Evolutionary conservation across 37 sponge, comb jelly and placozoan genomes (phyloP).

Genomic region (Petrosia ficiformis): DNA sequence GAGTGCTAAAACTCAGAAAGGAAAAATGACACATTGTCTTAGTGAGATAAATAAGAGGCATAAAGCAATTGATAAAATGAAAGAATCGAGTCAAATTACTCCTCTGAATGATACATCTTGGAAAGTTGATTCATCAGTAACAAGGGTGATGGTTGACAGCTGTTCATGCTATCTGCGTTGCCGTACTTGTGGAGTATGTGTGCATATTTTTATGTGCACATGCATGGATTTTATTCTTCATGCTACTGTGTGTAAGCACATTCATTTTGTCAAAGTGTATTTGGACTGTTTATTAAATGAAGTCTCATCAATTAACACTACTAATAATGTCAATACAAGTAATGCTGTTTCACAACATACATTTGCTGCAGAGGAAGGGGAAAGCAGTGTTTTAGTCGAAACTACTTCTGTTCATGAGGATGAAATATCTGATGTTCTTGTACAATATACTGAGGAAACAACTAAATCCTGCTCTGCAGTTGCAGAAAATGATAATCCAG

Average conservation of each 20-base stretch:
- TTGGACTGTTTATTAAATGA: background rate
- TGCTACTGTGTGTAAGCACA: constrained; percentile 43
- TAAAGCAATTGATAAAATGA: constrained; percentile 3
- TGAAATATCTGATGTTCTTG: background rate
- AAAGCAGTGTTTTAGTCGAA: background rate
- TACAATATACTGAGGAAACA: background rate
- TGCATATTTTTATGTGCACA: constrained; percentile 28
- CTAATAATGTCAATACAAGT: too few relatives aligned
- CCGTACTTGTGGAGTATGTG: constrained; percentile 23
- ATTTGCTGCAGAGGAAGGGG: background rate
- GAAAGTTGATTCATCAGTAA: background rate
- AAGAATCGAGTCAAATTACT: background rate
- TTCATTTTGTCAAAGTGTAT: constrained; percentile 18
- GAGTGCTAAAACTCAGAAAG: constrained; percentile 42
- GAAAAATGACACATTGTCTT: constrained; percentile 28
- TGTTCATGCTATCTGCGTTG: constrained; percentile 17
- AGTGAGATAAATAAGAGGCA: constrained; percentile 19
- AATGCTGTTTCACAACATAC: background rate
- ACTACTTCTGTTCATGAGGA: background rate
- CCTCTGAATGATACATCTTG: constrained; percentile 7
- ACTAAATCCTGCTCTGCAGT: background rate
- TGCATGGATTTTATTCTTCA: constrained; percentile 25
- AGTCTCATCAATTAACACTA: background rate
- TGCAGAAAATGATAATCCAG: background rate
- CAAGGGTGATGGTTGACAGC: background rate